Evolutionary conservation across 1,140 invertebrate genomes (phyloP), one percentile per base, ranked within the genome.

Genomic region (Caenorhabditis brenneri): DNA sequence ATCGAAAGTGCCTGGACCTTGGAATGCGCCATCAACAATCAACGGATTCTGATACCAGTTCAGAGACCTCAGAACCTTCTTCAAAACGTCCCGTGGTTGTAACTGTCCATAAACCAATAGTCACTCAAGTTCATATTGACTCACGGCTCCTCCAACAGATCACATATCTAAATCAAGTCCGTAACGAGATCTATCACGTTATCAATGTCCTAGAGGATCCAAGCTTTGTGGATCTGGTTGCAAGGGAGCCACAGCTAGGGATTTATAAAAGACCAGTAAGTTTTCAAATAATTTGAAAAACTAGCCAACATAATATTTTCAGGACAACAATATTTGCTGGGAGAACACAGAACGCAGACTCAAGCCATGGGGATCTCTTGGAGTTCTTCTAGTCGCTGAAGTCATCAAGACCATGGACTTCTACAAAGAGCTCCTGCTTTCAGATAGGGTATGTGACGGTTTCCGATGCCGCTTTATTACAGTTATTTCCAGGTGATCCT

Each of bases 121-220:
- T 74, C 22, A 74, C 65, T 3, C 36, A 74, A 31, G 65, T 36
- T 7, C 65, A 74, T 10, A 24, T 74, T 6, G 36, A 74, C 46
- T 74, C 65, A 2, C 5, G 5, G n/a, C 5, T 74, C 9, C 46
- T 74, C 12, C 19, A 46, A 42, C 3, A 24, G 7, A 12, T 74
- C 1, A 31, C 3, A 3, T 2, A 12, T 46, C 3, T 39, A n/a
- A n/a, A 74, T 27, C 6, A 42, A 15, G 24, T 15, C 36, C 33
- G 65, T 10, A 12, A 12, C 2, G n/a, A 39, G 1, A 36, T 46
- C 9, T 74, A 74, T n/a, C 6, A n/a, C 3, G n/a, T 46, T 6
- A 74, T 74, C 36, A 74, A 46, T 74, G n/a, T 74, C 10, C 24
- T 29, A 12, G 65, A 74, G n/a, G 65, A 74, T 24, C 65, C 65